Evolutionary conservation across 2,113 vertebrate species (phyloP).

Genomic region (Chinchilla lanigera): DNA sequence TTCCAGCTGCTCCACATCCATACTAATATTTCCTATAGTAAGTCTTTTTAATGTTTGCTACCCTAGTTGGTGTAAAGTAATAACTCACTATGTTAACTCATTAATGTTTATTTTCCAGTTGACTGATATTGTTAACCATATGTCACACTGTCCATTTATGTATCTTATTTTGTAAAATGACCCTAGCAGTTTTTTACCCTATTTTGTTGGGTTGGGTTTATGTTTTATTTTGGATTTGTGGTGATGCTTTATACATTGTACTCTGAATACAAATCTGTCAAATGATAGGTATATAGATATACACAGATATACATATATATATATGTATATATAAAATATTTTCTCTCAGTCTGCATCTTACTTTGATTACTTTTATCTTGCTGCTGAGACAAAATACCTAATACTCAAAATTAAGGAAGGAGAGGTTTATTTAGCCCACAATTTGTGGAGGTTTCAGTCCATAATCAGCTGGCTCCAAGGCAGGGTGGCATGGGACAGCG

Average conservation of each 20-base stretch:
- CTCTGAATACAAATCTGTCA: not conserved
- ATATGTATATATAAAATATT: not conserved
- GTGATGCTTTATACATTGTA: not conserved
- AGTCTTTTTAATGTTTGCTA: not conserved
- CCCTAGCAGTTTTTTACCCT: not conserved
- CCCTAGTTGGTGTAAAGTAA: not conserved
- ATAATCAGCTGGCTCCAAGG: too few species aligned
- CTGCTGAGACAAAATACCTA: too few species aligned
- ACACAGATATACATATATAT: not conserved
- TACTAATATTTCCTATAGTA: not conserved
- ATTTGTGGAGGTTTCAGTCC: too few species aligned
- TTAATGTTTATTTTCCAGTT: not conserved
- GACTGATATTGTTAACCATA: not conserved
- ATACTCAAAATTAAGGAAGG: too few species aligned
- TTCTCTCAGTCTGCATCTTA: not conserved
- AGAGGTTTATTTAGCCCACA: too few species aligned
- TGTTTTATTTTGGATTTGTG: not conserved
- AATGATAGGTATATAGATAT: not conserved
- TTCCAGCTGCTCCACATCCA: not conserved
- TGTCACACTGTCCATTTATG: not conserved
- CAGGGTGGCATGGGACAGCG: too few species aligned
- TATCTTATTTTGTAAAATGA: conserved; percentile 1
- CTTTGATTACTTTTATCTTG: too few species aligned
- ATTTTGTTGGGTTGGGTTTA: not conserved
- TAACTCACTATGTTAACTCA: not conserved